These are phyloP conservation scores for Coreius guichenoti DNA, from an alignment of 2,797 vertebrate species.

Conservation along the genomic window DNA sequence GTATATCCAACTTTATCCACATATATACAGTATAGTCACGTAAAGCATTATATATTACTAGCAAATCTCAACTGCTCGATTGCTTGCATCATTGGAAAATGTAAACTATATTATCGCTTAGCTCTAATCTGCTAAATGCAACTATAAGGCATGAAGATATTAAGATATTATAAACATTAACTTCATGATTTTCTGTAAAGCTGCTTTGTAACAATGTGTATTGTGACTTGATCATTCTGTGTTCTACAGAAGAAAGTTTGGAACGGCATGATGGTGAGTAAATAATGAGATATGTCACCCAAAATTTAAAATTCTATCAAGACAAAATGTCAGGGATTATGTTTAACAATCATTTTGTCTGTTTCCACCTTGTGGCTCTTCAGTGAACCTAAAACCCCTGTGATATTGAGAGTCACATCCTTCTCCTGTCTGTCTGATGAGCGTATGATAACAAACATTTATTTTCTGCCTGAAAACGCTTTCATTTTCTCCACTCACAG, in stretches of 20 bases:
- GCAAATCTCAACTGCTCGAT: neutral
- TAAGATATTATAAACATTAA: neutral
- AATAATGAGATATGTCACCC: too few relatives aligned
- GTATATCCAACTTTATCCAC: too few relatives aligned
- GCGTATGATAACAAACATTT: constrained; percentile 57
- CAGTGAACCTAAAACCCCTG: neutral
- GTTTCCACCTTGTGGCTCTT: neutral
- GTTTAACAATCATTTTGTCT: neutral
- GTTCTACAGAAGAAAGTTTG: neutral
- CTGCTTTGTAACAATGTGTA: neutral
- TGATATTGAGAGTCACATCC: neutral
- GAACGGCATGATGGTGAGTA: neutral
- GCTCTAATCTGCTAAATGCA: neutral
- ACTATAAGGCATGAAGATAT: neutral
- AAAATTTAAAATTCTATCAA: neutral
- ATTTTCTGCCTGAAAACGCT: constrained; percentile 27
- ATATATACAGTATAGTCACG: neutral
- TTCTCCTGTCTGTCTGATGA: constrained; percentile 56
- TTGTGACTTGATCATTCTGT: neutral
- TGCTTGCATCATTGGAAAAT: neutral
- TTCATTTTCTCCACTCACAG: constrained; percentile 21
- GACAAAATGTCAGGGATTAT: neutral
- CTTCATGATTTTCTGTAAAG: neutral
- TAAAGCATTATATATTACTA: neutral
- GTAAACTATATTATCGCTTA: neutral